These are phyloP conservation scores for Spatula versicolor DNA, from an alignment of 2,797 vertebrate species.

Conservation along the genomic window DNA sequence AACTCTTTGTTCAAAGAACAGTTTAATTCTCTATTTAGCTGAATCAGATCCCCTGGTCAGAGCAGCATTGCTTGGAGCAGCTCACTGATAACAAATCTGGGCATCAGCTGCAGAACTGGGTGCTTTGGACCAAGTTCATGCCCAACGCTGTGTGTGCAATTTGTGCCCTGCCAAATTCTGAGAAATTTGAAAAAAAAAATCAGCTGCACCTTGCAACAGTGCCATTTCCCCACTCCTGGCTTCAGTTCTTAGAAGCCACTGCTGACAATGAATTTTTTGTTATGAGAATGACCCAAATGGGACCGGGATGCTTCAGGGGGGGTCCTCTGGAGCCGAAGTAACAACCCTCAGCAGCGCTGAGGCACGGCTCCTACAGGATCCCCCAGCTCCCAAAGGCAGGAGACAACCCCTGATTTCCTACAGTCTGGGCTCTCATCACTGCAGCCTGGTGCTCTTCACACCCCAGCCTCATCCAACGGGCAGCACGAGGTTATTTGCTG, in stretches of 20 bases:
- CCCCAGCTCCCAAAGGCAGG: fast-evolving
- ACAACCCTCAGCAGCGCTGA: fast-evolving
- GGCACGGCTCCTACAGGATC: neutral
- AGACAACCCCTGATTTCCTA: fast-evolving
- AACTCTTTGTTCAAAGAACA: neutral
- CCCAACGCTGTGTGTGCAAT: fast-evolving
- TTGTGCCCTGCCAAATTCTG: neutral
- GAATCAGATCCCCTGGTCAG: neutral
- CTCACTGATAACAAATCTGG: fast-evolving
- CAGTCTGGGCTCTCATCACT: neutral
- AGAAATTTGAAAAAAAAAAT: neutral
- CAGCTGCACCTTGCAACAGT: neutral
- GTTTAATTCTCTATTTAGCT: neutral
- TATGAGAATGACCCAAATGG: neutral
- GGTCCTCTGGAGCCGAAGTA: no score
- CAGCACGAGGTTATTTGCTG: neutral
- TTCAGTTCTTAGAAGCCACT: no score
- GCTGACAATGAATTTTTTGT: no score
- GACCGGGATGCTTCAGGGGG: neutral
- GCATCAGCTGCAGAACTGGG: fast-evolving
- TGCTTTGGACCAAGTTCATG: neutral
- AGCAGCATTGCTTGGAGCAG: neutral
- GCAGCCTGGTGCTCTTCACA: neutral
- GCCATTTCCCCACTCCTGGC: neutral
- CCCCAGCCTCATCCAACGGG: neutral